Conservation (phyloP, 92 coral and sea anemone genomes). For the Meandrina meandrites region DNA sequence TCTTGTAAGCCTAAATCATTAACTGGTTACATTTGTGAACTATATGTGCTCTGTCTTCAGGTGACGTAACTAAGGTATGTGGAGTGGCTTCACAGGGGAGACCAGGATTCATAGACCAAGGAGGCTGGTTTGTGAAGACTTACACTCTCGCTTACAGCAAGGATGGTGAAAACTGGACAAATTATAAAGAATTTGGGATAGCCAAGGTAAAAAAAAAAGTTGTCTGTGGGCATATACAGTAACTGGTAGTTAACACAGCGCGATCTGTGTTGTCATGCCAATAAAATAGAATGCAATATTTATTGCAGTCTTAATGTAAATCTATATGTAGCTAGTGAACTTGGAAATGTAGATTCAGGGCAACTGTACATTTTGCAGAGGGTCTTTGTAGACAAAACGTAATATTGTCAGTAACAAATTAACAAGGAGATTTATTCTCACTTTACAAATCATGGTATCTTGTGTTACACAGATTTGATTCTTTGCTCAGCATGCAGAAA, state of each 20-base stretch:
- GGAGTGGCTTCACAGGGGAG: slow-evolving; percentile 81
- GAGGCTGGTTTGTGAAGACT: slow-evolving; percentile 78
- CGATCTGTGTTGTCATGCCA: background rate
- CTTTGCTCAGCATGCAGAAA: no score
- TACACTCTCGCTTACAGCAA: slow-evolving; percentile 68
- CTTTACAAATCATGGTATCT: no score
- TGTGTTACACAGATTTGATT: no score
- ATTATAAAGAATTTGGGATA: slow-evolving; percentile 65
- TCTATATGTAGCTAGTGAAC: no score
- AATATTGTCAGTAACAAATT: no score
- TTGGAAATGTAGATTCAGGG: background rate
- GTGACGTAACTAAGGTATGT: slow-evolving; percentile 65
- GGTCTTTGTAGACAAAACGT: no score
- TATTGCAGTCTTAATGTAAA: background rate
- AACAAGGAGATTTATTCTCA: no score
- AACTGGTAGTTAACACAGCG: background rate
- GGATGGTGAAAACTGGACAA: slow-evolving; percentile 65
- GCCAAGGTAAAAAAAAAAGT: slow-evolving; percentile 49
- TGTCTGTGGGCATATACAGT: background rate
- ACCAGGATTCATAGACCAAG: slow-evolving; percentile 65
- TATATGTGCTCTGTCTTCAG: slow-evolving; percentile 19
- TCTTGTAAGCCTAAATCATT: no score
- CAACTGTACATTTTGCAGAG: background rate
- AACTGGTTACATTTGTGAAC: background rate
- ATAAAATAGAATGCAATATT: background rate